phyloP scores from a whole-genome alignment of 2,797 vertebrate genomes.

The Telmatherina bonti region DNA sequence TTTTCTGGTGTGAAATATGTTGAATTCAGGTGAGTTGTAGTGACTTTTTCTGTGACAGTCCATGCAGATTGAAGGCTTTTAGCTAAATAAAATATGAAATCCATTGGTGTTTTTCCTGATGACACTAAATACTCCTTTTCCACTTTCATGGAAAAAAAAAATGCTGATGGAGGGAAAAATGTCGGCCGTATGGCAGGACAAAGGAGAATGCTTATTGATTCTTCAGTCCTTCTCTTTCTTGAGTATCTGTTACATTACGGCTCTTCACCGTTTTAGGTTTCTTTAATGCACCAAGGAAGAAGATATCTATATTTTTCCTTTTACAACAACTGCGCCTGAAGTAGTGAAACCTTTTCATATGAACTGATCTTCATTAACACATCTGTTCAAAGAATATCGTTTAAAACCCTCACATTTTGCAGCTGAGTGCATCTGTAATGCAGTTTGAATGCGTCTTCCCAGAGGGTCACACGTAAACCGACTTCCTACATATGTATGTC shows the following conservation, averaged over 20 bases:
- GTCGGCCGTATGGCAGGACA: neutral
- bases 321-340: neutral
- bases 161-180: neutral
- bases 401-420: slow-evolving; percentile 4
- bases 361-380: neutral
- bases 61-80: neutral
- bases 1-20: no score
- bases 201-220: neutral
- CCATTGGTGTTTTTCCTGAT: neutral
- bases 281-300: no score
- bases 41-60: neutral
- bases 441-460: neutral
- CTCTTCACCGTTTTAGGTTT: neutral
- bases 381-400: neutral
- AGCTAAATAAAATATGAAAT: neutral
- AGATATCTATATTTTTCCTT: neutral
- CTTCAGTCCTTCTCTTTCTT: neutral
- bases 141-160: neutral
- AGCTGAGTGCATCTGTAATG: slow-evolving; percentile 9
- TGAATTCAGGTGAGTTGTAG: no score
- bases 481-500: neutral
- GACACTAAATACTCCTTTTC: neutral
- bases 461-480: neutral
- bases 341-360: neutral
- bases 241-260: neutral